Evolutionary conservation across 1,140 invertebrate genomes (phyloP), one percentile per base, ranked within the genome.

Genomic region (Achatina immaculata): DNA sequence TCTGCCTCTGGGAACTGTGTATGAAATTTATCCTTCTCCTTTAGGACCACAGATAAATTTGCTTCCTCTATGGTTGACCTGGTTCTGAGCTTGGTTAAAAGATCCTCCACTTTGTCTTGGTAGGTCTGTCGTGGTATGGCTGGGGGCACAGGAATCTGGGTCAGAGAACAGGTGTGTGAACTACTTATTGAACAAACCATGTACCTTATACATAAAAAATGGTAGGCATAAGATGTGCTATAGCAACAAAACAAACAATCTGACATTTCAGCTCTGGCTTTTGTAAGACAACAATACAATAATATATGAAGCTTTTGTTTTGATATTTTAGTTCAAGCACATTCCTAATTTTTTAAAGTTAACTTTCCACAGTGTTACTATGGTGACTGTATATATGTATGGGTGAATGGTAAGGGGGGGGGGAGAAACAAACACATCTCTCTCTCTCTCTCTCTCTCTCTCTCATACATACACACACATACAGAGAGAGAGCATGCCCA

Each of bases 1-100:
- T 87, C 77, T 16, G 89, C 85, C 28, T 90, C 88, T 45, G 87
- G 86, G 58, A 88, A 88, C 43, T 88, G 76, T 72, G 88, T 85
- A 21, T 62, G 76, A 4, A 82, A 38, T n/a, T 81, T 82, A 19
- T 71, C 80, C 28, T 80, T 80, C 45, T 85, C 75, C 31, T 82
- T 84, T 7, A 90, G 82, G 2, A 88, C 90, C 9, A 81, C 72
- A 2, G 69, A 75, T n/a, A 90, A 83, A 6, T 80, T 82, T 24
- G 85, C 86, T 66, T 90, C 89, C n/a, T 89, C 86, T 2, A 88
- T 81, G 11, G 86, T 88, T 16, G 78, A 43, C 11, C 87, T 72
- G 21, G 80, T 84, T 66, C 84, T 85, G 34, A 89, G 82, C 7
- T 83, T 83, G 14, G 45, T 42, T 68, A 90, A 76, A 28, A 86